A percentile compares a stretch with the other conserved stretches of the same genome.
phyloP scores from a whole-genome alignment of 2,113 vertebrate species.

The Nicator chloris region DNA sequence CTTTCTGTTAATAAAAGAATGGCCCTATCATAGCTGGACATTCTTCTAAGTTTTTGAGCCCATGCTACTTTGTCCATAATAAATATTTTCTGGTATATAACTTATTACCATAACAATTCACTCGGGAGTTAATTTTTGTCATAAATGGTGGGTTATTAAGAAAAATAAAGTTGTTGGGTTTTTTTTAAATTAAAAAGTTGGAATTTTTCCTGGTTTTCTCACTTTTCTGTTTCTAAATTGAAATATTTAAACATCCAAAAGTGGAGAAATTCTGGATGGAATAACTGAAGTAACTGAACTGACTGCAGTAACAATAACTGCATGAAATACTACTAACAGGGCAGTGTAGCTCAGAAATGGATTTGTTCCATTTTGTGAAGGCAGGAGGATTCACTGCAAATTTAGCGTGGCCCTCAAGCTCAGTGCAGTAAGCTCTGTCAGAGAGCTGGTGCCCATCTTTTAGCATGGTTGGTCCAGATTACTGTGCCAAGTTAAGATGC shows the following conservation, averaged over 20 bases:
- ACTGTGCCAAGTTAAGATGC: background rate
- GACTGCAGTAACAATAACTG: background rate
- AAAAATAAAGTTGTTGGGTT: background rate
- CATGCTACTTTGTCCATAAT: background rate
- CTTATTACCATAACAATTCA: background rate
- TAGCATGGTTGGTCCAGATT: background rate
- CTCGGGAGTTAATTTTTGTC: background rate
- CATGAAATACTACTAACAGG: background rate
- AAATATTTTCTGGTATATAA: background rate
- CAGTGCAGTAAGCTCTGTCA: background rate
- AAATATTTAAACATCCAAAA: background rate
- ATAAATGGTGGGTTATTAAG: background rate
- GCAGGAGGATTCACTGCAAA: background rate
- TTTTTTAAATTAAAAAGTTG: background rate
- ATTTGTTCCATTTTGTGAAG: background rate
- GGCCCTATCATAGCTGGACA: background rate
- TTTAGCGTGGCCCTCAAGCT: background rate
- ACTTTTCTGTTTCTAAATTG: background rate
- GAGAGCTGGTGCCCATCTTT: background rate
- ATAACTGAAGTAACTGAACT: background rate
- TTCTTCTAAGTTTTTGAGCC: background rate
- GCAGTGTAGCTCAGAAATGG: background rate
- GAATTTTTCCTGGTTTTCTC: background rate
- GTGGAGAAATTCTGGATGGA: background rate
- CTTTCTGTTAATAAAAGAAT: background rate